Evolutionary conservation across 2,888 invertebrate genomes (phyloP).

Genomic region (Erannis defoliaria): DNA sequence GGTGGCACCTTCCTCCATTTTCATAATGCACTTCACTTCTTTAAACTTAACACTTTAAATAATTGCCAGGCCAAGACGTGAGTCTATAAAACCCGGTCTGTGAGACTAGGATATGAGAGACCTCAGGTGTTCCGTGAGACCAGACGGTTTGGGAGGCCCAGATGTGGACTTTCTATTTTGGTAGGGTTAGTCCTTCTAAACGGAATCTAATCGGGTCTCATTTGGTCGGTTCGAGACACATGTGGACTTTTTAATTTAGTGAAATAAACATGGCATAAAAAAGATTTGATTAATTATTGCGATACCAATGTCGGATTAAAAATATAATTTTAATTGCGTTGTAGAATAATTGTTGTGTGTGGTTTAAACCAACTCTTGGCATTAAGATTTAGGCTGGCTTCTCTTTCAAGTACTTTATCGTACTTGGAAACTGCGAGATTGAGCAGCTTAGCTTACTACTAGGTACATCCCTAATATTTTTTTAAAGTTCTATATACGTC

Average conservation of each 20-base stretch:
- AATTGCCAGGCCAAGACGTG: slow-evolving; percentile 59
- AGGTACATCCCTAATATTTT: too few species aligned
- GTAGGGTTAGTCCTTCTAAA: slow-evolving; percentile 26
- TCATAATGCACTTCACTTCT: slow-evolving; percentile 74
- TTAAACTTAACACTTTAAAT: slow-evolving; percentile 80
- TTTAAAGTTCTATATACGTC: neutral
- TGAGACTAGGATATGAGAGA: neutral
- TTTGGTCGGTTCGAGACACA: slow-evolving; percentile 17
- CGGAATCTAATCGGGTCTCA: slow-evolving; percentile 11
- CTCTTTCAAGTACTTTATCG: too few species aligned
- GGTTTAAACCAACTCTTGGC: too few species aligned
- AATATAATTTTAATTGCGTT: too few species aligned
- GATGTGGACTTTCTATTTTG: slow-evolving; percentile 26
- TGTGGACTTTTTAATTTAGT: slow-evolving; percentile 28
- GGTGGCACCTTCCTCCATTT: slow-evolving; percentile 67
- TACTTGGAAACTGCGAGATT: too few species aligned
- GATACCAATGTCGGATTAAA: too few species aligned
- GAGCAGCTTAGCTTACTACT: too few species aligned
- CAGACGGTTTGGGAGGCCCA: slow-evolving; percentile 20
- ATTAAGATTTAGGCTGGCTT: too few species aligned
- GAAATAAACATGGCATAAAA: slow-evolving; percentile 5
- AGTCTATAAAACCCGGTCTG: slow-evolving; percentile 13
- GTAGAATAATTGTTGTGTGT: too few species aligned
- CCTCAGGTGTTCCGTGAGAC: slow-evolving; percentile 18
- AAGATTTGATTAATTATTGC: neutral